Base-by-base conservation (phyloP, 2,888 invertebrate species). In the Trichacis sp. region DNA sequence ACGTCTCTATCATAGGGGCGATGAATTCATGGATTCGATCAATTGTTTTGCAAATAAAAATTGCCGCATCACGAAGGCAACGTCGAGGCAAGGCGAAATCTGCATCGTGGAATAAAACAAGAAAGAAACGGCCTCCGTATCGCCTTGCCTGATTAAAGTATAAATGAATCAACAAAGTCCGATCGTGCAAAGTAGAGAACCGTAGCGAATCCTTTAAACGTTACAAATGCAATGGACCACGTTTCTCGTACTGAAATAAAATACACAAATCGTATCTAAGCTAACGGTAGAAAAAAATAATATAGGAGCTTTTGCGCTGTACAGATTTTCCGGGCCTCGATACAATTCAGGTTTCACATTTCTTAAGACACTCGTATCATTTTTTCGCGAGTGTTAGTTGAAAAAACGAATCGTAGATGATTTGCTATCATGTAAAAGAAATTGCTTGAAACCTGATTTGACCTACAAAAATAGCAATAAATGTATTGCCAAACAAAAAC, bases 171-270 rank as follows among this genome's bases (percentile, higher is more conserved):
- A 60, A 55, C 61, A 43, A 61, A 69, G 55, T 67, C 59, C 55
- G 56, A 66, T 69, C 58, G 19, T 67, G 61, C 45, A 61, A 64
- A 66, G 5, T 64, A 55, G 52, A 42, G 51, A 36, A 60, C 40
- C 48, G 40, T 53, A 57, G 52, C 45, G 30, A 46, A 58, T 50
- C 29, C 30, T 48, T 48, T 56, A 50, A 66, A 64, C 55, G 64
- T 60, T 65, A 63, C 71, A 67, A 66, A 24, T 24, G 24, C 74
- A 72, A 79, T 78, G 81, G 81, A 81, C 80, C 79, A 80, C 66
- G 74, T 79, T 81, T 80, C 73, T 77, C 78, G 78, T 77, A 80
- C 71, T 69, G 61, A 12, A 52, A 50, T 50, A 54, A 59, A 57
- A 43, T 49, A 48, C 53, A 36, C 12, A 53, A 30, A 33, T 19